These are phyloP conservation scores for Gallinago solitaria DNA, from an alignment of 2,797 vertebrate species.

Conservation along the genomic window DNA sequence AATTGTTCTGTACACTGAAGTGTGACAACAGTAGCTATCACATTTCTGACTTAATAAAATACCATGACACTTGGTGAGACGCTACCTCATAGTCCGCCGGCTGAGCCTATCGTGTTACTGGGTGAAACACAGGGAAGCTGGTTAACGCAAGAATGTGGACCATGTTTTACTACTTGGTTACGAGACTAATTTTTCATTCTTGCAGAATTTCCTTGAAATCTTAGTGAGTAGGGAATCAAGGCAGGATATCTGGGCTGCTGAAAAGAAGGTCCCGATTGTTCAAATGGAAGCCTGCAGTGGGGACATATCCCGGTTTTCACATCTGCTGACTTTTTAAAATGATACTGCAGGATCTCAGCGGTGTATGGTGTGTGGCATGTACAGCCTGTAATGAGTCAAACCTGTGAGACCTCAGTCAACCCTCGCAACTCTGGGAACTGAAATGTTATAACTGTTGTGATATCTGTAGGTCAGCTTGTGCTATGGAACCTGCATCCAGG, in stretches of 20 bases:
- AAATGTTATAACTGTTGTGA: not conserved
- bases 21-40: constrained; percentile 81
- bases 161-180: not conserved
- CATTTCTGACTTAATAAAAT: constrained; percentile 80
- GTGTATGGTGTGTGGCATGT: not conserved
- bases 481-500: not conserved
- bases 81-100: constrained; percentile 79
- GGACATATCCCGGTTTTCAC: not conserved
- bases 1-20: constrained; percentile 75
- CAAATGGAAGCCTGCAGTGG: not conserved
- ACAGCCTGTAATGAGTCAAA: not conserved
- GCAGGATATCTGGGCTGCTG: constrained; percentile 6
- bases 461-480: not conserved
- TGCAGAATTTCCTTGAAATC: not conserved
- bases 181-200: constrained; percentile 41
- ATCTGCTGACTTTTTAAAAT: not conserved
- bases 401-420: not conserved
- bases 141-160: not conserved
- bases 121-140: constrained; percentile 34
- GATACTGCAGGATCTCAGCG: not conserved
- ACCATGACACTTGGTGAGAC: constrained; percentile 78
- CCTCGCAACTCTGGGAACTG: not conserved
- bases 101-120: constrained; percentile 74
- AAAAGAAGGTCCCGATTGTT: not conserved
- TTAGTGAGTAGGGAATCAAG: not conserved